Evolutionary conservation across 1,140 invertebrate genomes (phyloP), one percentile per base, ranked within the genome.

Genomic region (Plodia interpunctella): DNA sequence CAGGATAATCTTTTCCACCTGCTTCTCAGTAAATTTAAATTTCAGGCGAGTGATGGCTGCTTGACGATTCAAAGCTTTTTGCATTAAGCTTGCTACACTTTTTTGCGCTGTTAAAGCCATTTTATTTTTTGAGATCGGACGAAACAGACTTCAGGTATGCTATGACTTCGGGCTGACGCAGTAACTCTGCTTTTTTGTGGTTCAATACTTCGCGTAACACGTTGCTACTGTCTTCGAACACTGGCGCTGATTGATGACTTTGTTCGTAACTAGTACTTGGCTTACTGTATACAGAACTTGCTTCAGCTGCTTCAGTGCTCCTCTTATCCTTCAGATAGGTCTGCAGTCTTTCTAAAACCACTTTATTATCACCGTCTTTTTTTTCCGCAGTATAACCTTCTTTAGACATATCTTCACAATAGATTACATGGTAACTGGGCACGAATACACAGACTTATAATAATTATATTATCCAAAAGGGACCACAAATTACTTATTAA

Each of bases 291-390:
- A 65, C 72, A 5, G 66, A 51, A 53, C 64, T 63, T 5, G 78
- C 19, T 44, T 89, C 88, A 0, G 66, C 25, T 15, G 61, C 60
- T 65, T 90, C 87, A 11, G 72, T 70, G 56, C 76, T 86, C 49
- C 74, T 85, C 62, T 90, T 90, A 66, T 90, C 90, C 72, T 90
- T 90, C 50, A 90, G 65, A 68, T 84, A 90, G 0, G 79, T 78
- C 57, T 90, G 90, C 35, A 90, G 70, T 76, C 79, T 87, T 63
- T 90, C 90, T 52, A 90, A 75, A 59, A 90, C 87, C 10, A 82
- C 75, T 81, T 90, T 90, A 68, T 75, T 88, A 57, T 88, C 85
- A 62, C 79, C 70, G 72, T 89, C 87, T 79, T 83, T 89, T 59
- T 86, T 85, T 61, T 89, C 85, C 52, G 76, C 64, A 74, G 66